A percentile compares a stretch with the other conserved stretches of the same genome.
Evolutionary conservation across 2,113 vertebrate genomes (phyloP).

Genomic region (Danionella cerebrum): DNA sequence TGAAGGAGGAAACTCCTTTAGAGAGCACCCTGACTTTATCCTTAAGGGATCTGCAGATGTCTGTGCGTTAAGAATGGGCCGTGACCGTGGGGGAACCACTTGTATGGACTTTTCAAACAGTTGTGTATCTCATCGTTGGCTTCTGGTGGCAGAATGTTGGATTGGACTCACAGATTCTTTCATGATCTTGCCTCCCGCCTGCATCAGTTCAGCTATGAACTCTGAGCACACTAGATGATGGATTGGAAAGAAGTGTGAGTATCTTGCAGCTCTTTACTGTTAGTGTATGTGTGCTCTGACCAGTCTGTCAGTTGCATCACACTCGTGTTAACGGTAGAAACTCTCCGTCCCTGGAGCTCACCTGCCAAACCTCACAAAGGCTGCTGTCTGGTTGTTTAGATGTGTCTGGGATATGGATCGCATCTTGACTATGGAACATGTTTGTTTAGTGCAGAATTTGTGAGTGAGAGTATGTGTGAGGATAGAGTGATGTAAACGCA

Average conservation of each 20-base stretch:
- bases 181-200: constrained; percentile 55
- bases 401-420: constrained; percentile 5
- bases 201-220: constrained; percentile 52
- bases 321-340: not conserved
- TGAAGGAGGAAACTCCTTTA: constrained; percentile 14
- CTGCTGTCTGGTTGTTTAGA: constrained; percentile 15
- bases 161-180: constrained; percentile 49
- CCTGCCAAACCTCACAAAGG: constrained; percentile 12
- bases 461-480: constrained; percentile 43
- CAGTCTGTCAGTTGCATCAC: not conserved
- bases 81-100: not conserved
- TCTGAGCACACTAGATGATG: constrained; percentile 61
- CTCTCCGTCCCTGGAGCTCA: constrained; percentile 5
- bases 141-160: constrained; percentile 59
- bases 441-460: not conserved
- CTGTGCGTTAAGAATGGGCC: constrained; percentile 15
- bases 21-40: not conserved
- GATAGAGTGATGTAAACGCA: constrained; percentile 49
- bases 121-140: not conserved
- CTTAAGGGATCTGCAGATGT: not conserved
- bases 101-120: not conserved
- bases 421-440: not conserved
- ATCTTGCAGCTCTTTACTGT: constrained; percentile 19
- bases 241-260: constrained; percentile 79
- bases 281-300: not conserved